Base-by-base conservation (phyloP, 2,888 invertebrate species). In the Heliconius cydno region DNA sequence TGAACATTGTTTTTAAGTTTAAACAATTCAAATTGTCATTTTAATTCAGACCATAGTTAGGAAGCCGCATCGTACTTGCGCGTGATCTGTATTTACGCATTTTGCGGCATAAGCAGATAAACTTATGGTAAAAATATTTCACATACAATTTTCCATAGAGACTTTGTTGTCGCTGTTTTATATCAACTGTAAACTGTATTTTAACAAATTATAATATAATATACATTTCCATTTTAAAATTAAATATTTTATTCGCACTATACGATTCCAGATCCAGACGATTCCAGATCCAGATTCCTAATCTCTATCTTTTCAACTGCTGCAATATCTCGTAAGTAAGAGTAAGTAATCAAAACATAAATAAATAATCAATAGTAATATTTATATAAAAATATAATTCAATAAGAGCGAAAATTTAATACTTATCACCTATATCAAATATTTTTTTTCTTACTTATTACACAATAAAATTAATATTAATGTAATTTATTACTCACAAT, bases 21-120 rank as follows among this genome's bases (percentile, higher is more conserved):
- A n/a, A n/a, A 60, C 12, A 60, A 12, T n/a, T 60, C n/a, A n/a
- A 60, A 60, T 12, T 4, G 22, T 60, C n/a, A 60, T 60, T 60
- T 60, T 60, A 60, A n/a, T n/a, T 10, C n/a, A 10, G 0, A 22
- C 5, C 28, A 28, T 28, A 65, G 63, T 65, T 6, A 65, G 63
- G 13, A 70, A 25, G 41, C 25, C 25, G 70, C 13, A 25, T 70
- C 9, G 19, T 41, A 15, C 25, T 13, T 15, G 25, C 70, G n/a
- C 70, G 41, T 70, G 25, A 70, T 70, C 70, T 70, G 70, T 70
- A 46, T 70, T 46, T 46, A 70, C 46, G 41, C 70, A 41, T 41
- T 38, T 70, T 70, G 70, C 41, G 25, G 15, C 25, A 46, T 70
- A 38, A 25, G 41, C 5, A 46, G 25, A 41, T 15, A 68, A 41